phyloP scores from a whole-genome alignment of 2,113 vertebrate species.

The Synodontis membranacea region DNA sequence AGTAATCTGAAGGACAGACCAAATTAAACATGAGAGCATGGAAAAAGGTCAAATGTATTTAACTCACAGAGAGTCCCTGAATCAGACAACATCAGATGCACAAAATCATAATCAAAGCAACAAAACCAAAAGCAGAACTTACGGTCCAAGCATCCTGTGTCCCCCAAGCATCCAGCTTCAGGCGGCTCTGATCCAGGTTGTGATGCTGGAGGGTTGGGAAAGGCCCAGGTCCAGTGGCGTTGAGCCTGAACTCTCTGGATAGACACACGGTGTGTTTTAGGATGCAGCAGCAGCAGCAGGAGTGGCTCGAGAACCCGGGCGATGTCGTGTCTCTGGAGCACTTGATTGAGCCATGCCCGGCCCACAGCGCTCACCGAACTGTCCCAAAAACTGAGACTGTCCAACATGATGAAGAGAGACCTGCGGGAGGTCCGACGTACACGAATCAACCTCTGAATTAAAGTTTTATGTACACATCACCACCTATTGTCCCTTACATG shows the following conservation, averaged over 20 bases:
- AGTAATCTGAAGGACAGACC: constrained; percentile 68
- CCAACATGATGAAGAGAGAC: constrained; percentile 97
- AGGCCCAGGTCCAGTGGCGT: constrained; percentile 82
- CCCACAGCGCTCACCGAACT: constrained; percentile 92
- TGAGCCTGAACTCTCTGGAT: constrained; percentile 94
- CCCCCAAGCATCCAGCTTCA: constrained; percentile 72
- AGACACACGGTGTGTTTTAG: constrained; percentile 95
- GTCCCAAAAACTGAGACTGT: constrained; percentile 93
- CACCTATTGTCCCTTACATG: not conserved
- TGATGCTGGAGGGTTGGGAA: constrained; percentile 58
- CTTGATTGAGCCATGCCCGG: constrained; percentile 95
- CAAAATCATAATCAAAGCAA: not conserved
- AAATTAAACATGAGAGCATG: not conserved
- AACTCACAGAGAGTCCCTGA: not conserved
- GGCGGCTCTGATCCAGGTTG: constrained; percentile 61
- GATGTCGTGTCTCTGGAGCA: constrained; percentile 96
- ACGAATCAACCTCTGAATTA: not conserved
- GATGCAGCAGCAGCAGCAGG: constrained; percentile 91
- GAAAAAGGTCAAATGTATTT: not conserved
- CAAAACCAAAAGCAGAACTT: constrained; percentile 45
- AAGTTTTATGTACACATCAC: not conserved
- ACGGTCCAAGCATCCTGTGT: constrained; percentile 82
- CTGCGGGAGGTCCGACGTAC: constrained; percentile 63
- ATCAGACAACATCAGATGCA: not conserved
- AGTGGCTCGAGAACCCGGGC: constrained; percentile 94